Evolutionary conservation across 2,888 invertebrate species (phyloP), one percentile per base, ranked within the genome.

Genomic region (Sarcophaga rosellei): DNA sequence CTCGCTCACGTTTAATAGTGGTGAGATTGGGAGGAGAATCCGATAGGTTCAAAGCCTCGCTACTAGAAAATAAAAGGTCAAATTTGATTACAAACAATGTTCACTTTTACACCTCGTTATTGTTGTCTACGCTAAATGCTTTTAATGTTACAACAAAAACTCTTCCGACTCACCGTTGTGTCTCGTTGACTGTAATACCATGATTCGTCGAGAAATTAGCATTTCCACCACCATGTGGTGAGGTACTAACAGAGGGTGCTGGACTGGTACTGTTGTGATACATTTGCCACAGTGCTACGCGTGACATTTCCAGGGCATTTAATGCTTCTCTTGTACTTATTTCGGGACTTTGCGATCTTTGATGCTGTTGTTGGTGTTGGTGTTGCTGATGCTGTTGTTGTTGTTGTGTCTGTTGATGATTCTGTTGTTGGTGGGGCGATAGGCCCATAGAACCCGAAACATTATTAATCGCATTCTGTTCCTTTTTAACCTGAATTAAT

Each of bases 21-120:
- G 92, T 86, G 88, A 94, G 90, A 90, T 94, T 94, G 88, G 90
- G 94, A 88, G 94, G 95, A 89, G 94, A 95, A 90, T 96, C 96
- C 86, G 96, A 95, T 61, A 98, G 95, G 93, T 98, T 98, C 79
- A 98, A 94, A 2, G 98, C 97, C 94, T 98, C 98, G 90, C 97
- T 93, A 88, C 85, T 89, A 53, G 53, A 88, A 87, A 62, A 44
- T 0, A 12, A 10, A 53, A 57, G 44, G 20, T 35, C 8, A 35
- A 35, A 35, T 35, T 35, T 35, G 35, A 10, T 76, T 23, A 73
- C 44, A 25, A 12, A 17, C 6, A 21, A 23, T 25, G 57, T 76
- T 25, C 23, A 70, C 69, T 25, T 23, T 10, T 11, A 12, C 20
- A 1, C 53, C 10, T 4, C 59, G 61, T 47, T 35, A 35, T 35